Percentiles rank a stretch among this genome's conserved stretches.
Evolutionary conservation across 2,888 invertebrate genomes (phyloP).

Genomic region (Nesidiocoris tenuis): DNA sequence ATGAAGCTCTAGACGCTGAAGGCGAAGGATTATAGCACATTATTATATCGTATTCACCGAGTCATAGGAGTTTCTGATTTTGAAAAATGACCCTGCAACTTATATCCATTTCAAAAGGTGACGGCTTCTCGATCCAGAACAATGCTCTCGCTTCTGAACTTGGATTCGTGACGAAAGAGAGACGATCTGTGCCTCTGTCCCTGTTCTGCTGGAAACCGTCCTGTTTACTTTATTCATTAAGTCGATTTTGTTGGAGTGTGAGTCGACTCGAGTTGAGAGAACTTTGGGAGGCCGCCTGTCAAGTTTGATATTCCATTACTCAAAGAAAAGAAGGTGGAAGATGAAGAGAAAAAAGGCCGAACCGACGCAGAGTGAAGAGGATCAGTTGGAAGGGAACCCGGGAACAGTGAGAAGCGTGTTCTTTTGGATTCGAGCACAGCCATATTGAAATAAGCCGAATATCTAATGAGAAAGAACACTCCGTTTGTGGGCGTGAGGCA

Average conservation of each 20-base stretch:
- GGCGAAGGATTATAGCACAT: not conserved
- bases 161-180: conserved; percentile 31
- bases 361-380: conserved; percentile 1
- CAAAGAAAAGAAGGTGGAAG: conserved; percentile 17
- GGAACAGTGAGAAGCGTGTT: conserved; percentile 42
- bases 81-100: not conserved
- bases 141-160: conserved; percentile 33
- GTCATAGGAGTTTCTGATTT: not conserved
- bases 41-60: not conserved
- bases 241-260: conserved; percentile 40
- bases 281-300: conserved; percentile 38
- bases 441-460: conserved; percentile 45
- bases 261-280: conserved; percentile 13
- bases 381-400: not conserved
- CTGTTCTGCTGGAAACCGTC: conserved; percentile 11
- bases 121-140: conserved; percentile 14
- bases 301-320: conserved; percentile 42
- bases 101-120: conserved; percentile 8
- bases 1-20: no score
- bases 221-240: conserved; percentile 43
- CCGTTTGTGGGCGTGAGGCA: conserved; percentile 42
- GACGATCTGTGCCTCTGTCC: not conserved
- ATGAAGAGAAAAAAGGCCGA: conserved; percentile 8
- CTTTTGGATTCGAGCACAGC: conserved; percentile 41
- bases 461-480: conserved; percentile 41